Evolutionary conservation across 2,797 vertebrate genomes (phyloP), one percentile per base, ranked within the genome.

Genomic region (Phrynocephalus vlangalii): DNA sequence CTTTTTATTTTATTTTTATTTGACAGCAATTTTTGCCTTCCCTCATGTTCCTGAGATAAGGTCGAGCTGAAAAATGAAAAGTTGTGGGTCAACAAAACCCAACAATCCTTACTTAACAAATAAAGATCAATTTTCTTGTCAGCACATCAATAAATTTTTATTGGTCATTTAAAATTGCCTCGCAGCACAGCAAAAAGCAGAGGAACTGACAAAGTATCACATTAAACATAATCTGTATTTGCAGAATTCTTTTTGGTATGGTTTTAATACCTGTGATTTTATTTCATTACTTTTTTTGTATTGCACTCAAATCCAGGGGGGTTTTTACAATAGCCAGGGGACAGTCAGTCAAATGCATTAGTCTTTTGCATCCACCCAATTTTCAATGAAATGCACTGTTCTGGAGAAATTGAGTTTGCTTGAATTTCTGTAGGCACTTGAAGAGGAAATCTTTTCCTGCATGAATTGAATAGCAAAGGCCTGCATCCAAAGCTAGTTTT

Each of bases 401-500:
- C 77, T 79, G 56, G 50, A 15, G 50, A 84, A 88, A 73, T 88
- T 79, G 84, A 81, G 67, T n/a, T 28, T 66, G 77, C 52, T 67
- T 80, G 77, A 84, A 85, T 82, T 50, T 70, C 48, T 85, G 48
- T 77, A 77, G 26, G 11, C 48, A 22, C 33, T 83, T 60, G 72
- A 75, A 81, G 63, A 89, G 16, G 63, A 89, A 85, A 89, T 60
- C 26, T 60, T 76, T 48, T 24, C 20, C 73, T 44, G 15, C n/a
- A 71, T 82, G 20, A 71, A 76, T 44, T 85, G 50, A 85, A 71
- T 77, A 76, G 50, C 71, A 82, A 75, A 85, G 30, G 15, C 28
- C 84, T 86, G 26, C 81, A 87, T 86, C 28, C 67, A 71, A 86
- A 82, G 20, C 79, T 77, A 78, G 72, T n/a, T 71, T 71, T 38